Percentiles rank a stretch among this genome's conserved stretches.
Conservation (phyloP, 2,888 invertebrate species). For the Nasonovia ribisnigri region DNA sequence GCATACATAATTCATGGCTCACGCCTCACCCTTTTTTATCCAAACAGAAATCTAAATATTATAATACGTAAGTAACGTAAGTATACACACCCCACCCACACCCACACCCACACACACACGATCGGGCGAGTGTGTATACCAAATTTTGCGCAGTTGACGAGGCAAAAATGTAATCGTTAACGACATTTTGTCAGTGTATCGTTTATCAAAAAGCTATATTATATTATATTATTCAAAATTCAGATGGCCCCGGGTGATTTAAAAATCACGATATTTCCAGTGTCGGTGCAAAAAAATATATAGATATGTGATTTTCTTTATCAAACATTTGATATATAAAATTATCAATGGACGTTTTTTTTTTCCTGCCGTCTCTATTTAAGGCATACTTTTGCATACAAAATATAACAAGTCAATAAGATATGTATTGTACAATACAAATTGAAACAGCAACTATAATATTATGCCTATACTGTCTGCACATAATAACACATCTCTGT, state of each 20-base stretch:
- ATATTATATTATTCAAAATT: not conserved
- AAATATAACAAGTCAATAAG: not conserved
- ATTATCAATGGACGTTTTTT: not conserved
- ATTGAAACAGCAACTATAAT: not conserved
- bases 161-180: not conserved
- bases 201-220: not conserved
- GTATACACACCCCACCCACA: not conserved
- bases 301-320: not conserved
- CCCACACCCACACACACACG: not conserved
- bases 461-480: not conserved
- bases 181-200: not conserved
- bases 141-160: not conserved
- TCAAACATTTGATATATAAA: not conserved
- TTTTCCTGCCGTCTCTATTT: not conserved
- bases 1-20: conserved; percentile 11
- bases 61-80: not conserved
- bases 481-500: not conserved
- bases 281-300: not conserved
- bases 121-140: not conserved
- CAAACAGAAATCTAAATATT: conserved; percentile 1
- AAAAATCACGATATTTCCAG: not conserved
- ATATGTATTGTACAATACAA: not conserved
- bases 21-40: not conserved
- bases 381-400: not conserved
- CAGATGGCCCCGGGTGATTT: not conserved